Evolutionary conservation across 1,140 invertebrate genomes (phyloP).

Genomic region (Sminthurides bifidus): DNA sequence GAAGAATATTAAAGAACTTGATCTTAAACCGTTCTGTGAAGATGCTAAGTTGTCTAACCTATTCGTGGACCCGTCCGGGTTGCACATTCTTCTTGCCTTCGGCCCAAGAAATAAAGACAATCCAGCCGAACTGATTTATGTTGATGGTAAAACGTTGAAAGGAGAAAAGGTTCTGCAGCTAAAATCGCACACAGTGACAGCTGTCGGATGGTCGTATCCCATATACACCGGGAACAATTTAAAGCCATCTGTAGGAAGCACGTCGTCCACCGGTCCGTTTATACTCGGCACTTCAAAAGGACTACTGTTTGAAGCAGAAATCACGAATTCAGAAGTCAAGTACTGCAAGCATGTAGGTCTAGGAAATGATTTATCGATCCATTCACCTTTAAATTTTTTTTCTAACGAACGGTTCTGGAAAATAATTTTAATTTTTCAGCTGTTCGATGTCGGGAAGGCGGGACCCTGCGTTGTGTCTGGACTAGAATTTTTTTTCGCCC

Average conservation of each 20-base stretch:
- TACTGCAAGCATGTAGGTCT: constrained; percentile 69
- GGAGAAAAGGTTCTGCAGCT: constrained; percentile 51
- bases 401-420: constrained; percentile 3
- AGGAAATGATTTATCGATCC: background rate
- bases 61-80: constrained; percentile 74
- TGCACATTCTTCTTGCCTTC: constrained; percentile 68
- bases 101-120: constrained; percentile 48
- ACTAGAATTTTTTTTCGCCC: constrained; percentile 60
- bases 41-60: constrained; percentile 55
- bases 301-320: constrained; percentile 80
- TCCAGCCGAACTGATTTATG: constrained; percentile 63
- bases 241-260: constrained; percentile 22
- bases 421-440: constrained; percentile 39
- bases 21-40: constrained; percentile 35
- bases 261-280: constrained; percentile 55
- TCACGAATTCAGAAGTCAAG: constrained; percentile 64
- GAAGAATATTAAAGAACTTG: constrained; percentile 44
- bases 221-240: constrained; percentile 35
- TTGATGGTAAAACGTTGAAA: constrained; percentile 54
- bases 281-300: constrained; percentile 81
- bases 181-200: constrained; percentile 72
- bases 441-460: constrained; percentile 73
- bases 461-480: constrained; percentile 67
- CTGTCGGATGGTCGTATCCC: constrained; percentile 73
- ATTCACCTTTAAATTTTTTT: background rate